Conservation (phyloP, 2,113 vertebrate genomes). For the Girardinichthys multiradiatus region DNA sequence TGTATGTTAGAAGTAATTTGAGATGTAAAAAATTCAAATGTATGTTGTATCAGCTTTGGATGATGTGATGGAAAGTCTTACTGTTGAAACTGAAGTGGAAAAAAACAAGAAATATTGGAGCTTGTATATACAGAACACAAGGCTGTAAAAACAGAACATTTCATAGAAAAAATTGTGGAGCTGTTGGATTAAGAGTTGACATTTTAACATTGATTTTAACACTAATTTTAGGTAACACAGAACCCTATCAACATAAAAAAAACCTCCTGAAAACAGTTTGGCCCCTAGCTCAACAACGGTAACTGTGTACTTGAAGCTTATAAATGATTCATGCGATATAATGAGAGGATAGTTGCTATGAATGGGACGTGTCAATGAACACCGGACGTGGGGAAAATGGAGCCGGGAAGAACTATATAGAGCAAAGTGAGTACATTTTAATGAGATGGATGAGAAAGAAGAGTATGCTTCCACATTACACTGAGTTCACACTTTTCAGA, state of each 20-base stretch:
- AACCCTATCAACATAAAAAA: neutral
- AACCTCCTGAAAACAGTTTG: neutral
- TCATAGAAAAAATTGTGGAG: no score
- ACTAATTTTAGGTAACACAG: neutral
- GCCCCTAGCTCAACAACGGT: slow-evolving; percentile 23
- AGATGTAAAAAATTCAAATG: no score
- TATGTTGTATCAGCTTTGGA: no score
- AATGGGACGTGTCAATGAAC: slow-evolving; percentile 30
- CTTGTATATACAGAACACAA: no score
- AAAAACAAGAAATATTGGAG: no score
- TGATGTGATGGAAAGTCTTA: no score
- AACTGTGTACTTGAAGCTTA: slow-evolving; percentile 43
- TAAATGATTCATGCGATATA: slow-evolving; percentile 69
- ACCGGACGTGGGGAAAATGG: slow-evolving; percentile 3
- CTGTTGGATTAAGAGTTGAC: no score
- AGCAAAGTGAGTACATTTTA: slow-evolving; percentile 30
- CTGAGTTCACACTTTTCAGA: slow-evolving; percentile 21
- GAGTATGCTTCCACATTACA: slow-evolving; percentile 21
- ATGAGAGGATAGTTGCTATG: slow-evolving; percentile 44
- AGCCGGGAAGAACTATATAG: slow-evolving; percentile 2
- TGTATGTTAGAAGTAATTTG: no score
- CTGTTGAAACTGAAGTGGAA: no score
- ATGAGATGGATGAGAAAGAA: slow-evolving; percentile 16
- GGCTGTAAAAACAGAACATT: no score
- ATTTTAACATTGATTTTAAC: neutral